Evolutionary conservation across 1,140 invertebrate genomes (phyloP).

Genomic region (Cydia splendana): DNA sequence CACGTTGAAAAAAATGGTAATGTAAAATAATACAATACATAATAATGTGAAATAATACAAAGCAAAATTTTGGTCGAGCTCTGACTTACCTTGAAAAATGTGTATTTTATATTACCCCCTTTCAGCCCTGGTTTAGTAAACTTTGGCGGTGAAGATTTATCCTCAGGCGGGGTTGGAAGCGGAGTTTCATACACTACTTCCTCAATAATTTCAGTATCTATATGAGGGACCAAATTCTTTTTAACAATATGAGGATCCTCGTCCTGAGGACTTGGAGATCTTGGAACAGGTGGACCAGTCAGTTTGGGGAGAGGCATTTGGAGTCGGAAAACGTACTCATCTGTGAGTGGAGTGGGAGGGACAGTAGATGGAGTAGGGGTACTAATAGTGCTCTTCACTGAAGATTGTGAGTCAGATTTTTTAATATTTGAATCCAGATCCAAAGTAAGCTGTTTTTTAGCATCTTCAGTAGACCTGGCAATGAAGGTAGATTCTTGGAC

Average conservation of each 20-base stretch:
- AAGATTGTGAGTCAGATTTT: conserved; percentile 35
- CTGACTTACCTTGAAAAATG: conserved; percentile 40
- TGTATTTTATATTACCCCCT: conserved; percentile 37
- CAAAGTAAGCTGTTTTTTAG: conserved; percentile 33
- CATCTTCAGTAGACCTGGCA: conserved; percentile 33
- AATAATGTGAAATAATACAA: no score
- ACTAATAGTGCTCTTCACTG: conserved; percentile 37
- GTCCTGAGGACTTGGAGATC: conserved; percentile 51
- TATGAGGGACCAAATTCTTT: conserved; percentile 65
- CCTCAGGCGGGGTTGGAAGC: conserved; percentile 53
- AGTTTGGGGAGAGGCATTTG: conserved; percentile 59
- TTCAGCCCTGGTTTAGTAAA: conserved; percentile 52
- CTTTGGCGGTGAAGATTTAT: conserved; percentile 44
- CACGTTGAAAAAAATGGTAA: no score
- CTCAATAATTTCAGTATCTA: conserved; percentile 58
- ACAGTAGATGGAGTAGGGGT: conserved; percentile 48
- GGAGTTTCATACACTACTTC: conserved; percentile 59
- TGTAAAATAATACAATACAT: no score
- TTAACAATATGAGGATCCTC: conserved; percentile 71
- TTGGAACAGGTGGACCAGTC: conserved; percentile 48
- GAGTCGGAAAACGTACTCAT: conserved; percentile 74
- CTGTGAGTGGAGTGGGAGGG: conserved; percentile 65
- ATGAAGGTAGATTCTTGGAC: conserved; percentile 42
- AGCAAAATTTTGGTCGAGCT: not conserved
- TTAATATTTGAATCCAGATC: conserved; percentile 34